A percentile compares a stretch with the other conserved stretches of the same genome.
Conservation (phyloP, 2,113 vertebrate species). For the Athene noctua region DNA sequence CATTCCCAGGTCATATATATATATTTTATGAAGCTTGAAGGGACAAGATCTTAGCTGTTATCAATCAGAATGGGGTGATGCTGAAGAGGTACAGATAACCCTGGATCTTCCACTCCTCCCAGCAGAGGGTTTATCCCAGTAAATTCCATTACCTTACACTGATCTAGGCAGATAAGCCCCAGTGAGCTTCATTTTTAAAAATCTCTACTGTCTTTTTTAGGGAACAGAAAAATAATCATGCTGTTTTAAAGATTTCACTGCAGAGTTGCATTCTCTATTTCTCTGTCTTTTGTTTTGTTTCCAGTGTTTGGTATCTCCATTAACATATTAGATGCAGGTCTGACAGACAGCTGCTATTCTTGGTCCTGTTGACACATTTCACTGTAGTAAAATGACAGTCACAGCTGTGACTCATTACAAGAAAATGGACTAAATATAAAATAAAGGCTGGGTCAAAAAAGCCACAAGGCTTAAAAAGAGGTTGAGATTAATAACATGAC, state of each 20-base stretch:
- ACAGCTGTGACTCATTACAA: conserved; percentile 68
- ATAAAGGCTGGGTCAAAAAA: conserved; percentile 50
- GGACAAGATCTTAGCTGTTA: neutral
- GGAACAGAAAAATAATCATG: neutral
- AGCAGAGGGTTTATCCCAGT: neutral
- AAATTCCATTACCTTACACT: neutral
- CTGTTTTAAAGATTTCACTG: neutral
- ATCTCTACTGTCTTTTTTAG: neutral
- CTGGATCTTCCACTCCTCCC: neutral
- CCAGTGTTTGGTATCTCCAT: conserved; percentile 50
- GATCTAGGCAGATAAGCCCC: neutral
- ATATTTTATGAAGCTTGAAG: neutral
- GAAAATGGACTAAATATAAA: conserved; percentile 68
- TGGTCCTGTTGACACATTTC: conserved; percentile 67
- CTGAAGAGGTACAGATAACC: neutral
- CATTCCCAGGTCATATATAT: neutral
- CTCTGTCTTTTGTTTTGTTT: conserved; percentile 59
- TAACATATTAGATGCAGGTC: conserved; percentile 55
- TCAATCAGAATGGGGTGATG: neutral
- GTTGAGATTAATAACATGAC: neutral
- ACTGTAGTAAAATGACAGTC: conserved; percentile 62
- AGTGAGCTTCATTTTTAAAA: neutral
- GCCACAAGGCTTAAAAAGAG: conserved; percentile 34
- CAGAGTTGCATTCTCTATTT: conserved; percentile 38
- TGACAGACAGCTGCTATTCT: conserved; percentile 75